Evolutionary conservation across 2,888 invertebrate genomes (phyloP), one percentile per base, ranked within the genome.

Genomic region (Drosophila paramelanica): DNA sequence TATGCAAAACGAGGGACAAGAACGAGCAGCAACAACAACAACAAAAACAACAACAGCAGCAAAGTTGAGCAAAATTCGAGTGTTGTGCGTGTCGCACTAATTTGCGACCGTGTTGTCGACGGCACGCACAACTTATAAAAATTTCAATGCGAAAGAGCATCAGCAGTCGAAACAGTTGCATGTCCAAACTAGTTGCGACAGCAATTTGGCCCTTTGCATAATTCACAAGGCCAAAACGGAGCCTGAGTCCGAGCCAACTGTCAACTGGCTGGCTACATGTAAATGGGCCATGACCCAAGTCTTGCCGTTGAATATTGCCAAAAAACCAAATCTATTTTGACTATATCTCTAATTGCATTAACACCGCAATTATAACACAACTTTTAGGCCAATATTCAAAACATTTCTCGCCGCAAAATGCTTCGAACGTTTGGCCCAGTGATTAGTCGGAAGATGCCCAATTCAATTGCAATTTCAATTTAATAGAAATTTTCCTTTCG

Each of bases 121-220:
- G 58, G 68, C 86, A 86, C 83, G 83, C 79, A 83, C 79, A 81
- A 59, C 86, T 70, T 79, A 83, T 86, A 83, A 83, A 83, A 86
- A 71, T 83, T 80, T 74, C 71, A 72, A 58, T 50, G 65, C 53
- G 51, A 66, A 60, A 51, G 55, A 50, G 66, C 50, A 64, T 42
- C 43, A 46, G 55, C 38, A 52, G 67, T 38, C 45, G 58, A 71
- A 79, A 67, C 76, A 72, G 72, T 85, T 79, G 82, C 88, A 88
- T 77, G 88, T 68, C 77, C 76, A 60, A 61, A 72, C 81, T 79
- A 81, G 84, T 87, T 81, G 66, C 61, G 52, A 66, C 67, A 81
- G 73, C 82, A 71, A 70, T 83, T 80, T 70, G 52, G 53, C 79
- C 79, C 31, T 77, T 74, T 82, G 79, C 79, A 88, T 83, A 72